phyloP scores from a whole-genome alignment of 2,113 vertebrate genomes.

The Callopanchax toddi region DNA sequence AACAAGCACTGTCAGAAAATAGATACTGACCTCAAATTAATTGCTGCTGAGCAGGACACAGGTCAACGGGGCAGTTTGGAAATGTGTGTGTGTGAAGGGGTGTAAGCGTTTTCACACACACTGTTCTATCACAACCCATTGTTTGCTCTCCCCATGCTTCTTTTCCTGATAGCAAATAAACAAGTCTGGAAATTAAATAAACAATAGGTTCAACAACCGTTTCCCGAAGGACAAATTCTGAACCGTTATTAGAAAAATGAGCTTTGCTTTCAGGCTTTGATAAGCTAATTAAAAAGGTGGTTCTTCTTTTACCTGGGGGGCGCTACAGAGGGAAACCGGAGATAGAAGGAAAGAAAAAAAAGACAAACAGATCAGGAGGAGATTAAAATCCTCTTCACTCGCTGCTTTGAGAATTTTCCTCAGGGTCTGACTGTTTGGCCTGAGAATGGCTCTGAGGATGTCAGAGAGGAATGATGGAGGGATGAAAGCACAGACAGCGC shows the following conservation, averaged over 20 bases:
- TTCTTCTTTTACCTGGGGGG: slow-evolving; percentile 45
- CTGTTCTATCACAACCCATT: slow-evolving; percentile 13
- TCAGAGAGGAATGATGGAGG: slow-evolving; percentile 59
- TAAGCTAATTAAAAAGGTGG: slow-evolving; percentile 72
- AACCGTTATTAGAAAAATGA: slow-evolving; percentile 60
- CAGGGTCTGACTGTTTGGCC: slow-evolving; percentile 46
- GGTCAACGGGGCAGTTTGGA: slow-evolving; percentile 50
- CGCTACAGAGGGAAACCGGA: slow-evolving; percentile 21
- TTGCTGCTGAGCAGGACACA: slow-evolving; percentile 51
- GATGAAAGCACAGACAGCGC: slow-evolving; percentile 50
- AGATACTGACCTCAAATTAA: slow-evolving; percentile 63
- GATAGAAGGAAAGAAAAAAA: neutral
- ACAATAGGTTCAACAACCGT: slow-evolving; percentile 36
- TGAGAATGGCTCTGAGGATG: slow-evolving; percentile 39
- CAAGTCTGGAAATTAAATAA: slow-evolving; percentile 61
- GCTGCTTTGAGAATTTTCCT: slow-evolving; percentile 42
- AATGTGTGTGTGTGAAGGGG: slow-evolving; percentile 30
- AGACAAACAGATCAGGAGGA: slow-evolving; percentile 50
- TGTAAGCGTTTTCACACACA: slow-evolving; percentile 23
- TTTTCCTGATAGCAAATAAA: slow-evolving; percentile 56
- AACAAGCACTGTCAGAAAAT: slow-evolving; percentile 55
- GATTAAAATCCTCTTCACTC: slow-evolving; percentile 35
- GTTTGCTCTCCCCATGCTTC: slow-evolving; percentile 38
- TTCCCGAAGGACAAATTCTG: slow-evolving; percentile 48
- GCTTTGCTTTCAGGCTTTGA: slow-evolving; percentile 60